A percentile compares a stretch with the other conserved stretches of the same genome.
phyloP scores from a whole-genome alignment of 2,113 vertebrate species.

The Riparia riparia region DNA sequence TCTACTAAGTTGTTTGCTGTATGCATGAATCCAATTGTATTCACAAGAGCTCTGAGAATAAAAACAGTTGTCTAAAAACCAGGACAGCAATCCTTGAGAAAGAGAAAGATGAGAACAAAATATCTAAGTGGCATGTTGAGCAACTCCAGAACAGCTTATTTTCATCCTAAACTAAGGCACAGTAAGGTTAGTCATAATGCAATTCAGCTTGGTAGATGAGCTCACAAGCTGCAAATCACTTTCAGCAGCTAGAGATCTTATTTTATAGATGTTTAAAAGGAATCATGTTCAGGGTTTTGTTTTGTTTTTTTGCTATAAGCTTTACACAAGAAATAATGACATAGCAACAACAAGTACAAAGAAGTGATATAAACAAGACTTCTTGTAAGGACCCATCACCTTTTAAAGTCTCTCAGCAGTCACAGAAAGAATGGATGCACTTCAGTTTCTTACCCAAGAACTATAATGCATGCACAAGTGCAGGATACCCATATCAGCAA shows the following conservation, averaged over 20 bases:
- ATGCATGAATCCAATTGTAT: neutral
- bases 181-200: neutral
- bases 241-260: neutral
- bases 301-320: neutral
- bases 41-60: neutral
- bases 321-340: neutral
- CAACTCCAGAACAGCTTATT: neutral
- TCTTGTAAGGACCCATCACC: neutral
- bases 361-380: neutral
- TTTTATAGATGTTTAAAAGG: conserved; percentile 5
- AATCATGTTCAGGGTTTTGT: neutral
- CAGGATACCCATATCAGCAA: neutral
- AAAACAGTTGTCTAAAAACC: neutral
- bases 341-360: neutral
- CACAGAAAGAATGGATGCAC: neutral
- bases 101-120: neutral
- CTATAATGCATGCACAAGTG: neutral
- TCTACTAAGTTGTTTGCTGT: neutral
- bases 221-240: neutral
- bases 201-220: neutral
- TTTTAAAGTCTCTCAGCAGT: neutral
- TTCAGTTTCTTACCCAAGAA: neutral
- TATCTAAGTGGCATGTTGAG: neutral
- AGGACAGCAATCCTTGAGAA: neutral
- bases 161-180: neutral